Conservation (phyloP, 2,888 invertebrate species). For the Trichogramma evanescens region DNA sequence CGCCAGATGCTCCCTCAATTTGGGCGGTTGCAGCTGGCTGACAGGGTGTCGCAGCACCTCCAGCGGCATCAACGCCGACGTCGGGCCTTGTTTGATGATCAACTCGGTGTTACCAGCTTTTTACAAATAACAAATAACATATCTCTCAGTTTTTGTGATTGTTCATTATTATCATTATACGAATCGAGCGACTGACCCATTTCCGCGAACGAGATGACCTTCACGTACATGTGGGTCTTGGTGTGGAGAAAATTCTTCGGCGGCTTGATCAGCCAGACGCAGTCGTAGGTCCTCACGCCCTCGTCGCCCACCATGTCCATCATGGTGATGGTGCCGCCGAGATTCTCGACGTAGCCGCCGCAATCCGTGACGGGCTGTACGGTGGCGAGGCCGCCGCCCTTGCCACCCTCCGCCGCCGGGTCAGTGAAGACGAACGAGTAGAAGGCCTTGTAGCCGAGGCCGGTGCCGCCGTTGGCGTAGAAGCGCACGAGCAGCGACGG, state of each 20-base stretch:
- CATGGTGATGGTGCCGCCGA: constrained; percentile 69
- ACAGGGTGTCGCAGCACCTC: constrained; percentile 56
- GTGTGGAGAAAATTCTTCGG: constrained; percentile 58
- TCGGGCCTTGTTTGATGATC: constrained; percentile 61
- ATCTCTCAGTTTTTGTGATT: background rate
- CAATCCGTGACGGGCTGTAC: constrained; percentile 53
- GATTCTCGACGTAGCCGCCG: constrained; percentile 63
- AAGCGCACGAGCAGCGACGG: constrained; percentile 59
- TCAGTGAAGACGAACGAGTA: constrained; percentile 50
- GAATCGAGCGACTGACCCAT: constrained; percentile 47
- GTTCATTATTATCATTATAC: background rate
- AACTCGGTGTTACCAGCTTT: constrained; percentile 57
- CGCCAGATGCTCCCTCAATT: constrained; percentile 55
- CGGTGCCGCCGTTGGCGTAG: constrained; percentile 63
- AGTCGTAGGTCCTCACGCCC: constrained; percentile 57
- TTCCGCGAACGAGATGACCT: constrained; percentile 54
- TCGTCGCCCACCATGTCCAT: constrained; percentile 61
- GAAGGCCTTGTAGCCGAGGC: constrained; percentile 60
- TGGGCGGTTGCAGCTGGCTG: constrained; percentile 37
- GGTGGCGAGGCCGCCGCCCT: constrained; percentile 34
- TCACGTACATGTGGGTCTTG: constrained; percentile 61
- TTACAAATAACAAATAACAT: background rate
- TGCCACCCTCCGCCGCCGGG: constrained; percentile 2
- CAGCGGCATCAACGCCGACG: constrained; percentile 56
- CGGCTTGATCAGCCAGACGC: constrained; percentile 66